Percentiles rank a stretch among this genome's conserved stretches.
Conservation (phyloP, 2,113 vertebrate genomes). For the Brachyhypopomus gauderio region DNA sequence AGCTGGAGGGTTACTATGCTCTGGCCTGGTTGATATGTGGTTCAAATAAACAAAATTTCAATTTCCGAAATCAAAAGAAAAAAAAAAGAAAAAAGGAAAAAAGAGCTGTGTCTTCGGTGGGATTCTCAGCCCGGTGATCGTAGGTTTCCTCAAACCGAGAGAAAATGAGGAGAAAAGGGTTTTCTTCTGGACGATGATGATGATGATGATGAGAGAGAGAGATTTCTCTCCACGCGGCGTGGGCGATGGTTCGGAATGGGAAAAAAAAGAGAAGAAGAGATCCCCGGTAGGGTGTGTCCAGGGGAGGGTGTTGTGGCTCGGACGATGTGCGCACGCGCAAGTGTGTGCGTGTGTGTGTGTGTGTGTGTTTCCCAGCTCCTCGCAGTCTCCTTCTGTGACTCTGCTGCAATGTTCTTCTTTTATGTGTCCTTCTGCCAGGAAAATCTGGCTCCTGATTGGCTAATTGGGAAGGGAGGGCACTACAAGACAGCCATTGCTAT, state of each 20-base stretch:
- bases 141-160: slow-evolving; percentile 77
- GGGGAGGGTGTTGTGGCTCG: slow-evolving; percentile 77
- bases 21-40: slow-evolving; percentile 58
- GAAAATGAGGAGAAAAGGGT: slow-evolving; percentile 76
- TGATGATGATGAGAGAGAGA: slow-evolving; percentile 63
- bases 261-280: slow-evolving; percentile 80
- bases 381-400: slow-evolving; percentile 81
- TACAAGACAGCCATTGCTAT: slow-evolving; percentile 81
- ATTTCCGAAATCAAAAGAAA: slow-evolving; percentile 73
- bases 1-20: slow-evolving; percentile 57
- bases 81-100: slow-evolving; percentile 75
- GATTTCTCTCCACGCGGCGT: slow-evolving; percentile 78
- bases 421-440: slow-evolving; percentile 80
- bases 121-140: slow-evolving; percentile 75
- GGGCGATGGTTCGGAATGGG: slow-evolving; percentile 76
- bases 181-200: slow-evolving; percentile 76
- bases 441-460: slow-evolving; percentile 79
- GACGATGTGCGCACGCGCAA: slow-evolving; percentile 57
- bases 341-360: slow-evolving; percentile 34
- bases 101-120: slow-evolving; percentile 71
- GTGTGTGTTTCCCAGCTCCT: slow-evolving; percentile 76
- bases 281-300: slow-evolving; percentile 84
- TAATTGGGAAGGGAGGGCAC: slow-evolving; percentile 82
- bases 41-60: slow-evolving; percentile 19
- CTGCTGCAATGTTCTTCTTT: slow-evolving; percentile 86